Conservation (phyloP, 2,113 vertebrate genomes). For the Menura novaehollandiae region DNA sequence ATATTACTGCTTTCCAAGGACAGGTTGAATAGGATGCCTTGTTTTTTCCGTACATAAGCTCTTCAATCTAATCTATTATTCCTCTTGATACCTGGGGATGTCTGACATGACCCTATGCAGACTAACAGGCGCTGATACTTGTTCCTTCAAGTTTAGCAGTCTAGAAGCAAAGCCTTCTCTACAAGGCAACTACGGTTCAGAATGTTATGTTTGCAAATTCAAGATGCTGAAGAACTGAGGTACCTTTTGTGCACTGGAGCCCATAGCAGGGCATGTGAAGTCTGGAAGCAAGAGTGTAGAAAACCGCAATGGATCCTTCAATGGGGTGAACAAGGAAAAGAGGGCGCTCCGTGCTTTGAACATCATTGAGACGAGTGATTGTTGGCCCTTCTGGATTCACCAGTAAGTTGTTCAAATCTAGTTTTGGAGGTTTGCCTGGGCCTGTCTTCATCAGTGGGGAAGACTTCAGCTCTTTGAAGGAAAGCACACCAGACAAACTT, state of each 20-base stretch:
- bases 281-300: conserved; percentile 79
- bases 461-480: conserved; percentile 52
- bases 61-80: background rate
- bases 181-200: background rate
- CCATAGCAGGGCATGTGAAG: conserved; percentile 90
- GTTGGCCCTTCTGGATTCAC: conserved; percentile 87
- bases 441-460: conserved; percentile 25
- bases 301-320: conserved; percentile 86
- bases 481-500: background rate
- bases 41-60: background rate
- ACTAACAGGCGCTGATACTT: background rate
- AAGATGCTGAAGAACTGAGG: background rate
- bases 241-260: conserved; percentile 94
- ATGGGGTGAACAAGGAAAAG: conserved; percentile 95
- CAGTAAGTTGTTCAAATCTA: conserved; percentile 79
- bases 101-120: background rate
- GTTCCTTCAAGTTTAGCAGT: background rate
- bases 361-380: conserved; percentile 77
- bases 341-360: conserved; percentile 83
- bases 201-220: background rate
- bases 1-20: background rate
- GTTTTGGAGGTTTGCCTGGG: conserved; percentile 40
- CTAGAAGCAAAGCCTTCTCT: background rate
- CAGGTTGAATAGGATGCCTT: background rate
- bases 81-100: background rate